Evolutionary conservation across 2,113 vertebrate species (phyloP).

Genomic region (Gadus macrocephalus): DNA sequence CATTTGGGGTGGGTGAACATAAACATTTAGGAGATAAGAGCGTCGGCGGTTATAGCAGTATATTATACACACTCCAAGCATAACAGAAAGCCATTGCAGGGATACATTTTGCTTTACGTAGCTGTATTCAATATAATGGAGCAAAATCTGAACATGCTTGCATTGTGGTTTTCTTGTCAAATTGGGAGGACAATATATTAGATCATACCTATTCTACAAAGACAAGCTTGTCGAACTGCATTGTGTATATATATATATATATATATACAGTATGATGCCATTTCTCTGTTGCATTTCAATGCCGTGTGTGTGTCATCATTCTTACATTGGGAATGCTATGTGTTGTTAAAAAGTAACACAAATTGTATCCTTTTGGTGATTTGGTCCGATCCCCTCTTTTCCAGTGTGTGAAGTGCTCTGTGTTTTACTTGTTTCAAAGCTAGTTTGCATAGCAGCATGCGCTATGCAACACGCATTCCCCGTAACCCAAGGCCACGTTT

Average conservation of each 20-base stretch:
- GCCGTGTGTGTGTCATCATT: constrained; percentile 63
- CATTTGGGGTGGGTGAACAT: constrained; percentile 58
- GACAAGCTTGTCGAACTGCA: constrained; percentile 65
- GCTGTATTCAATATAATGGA: constrained; percentile 65
- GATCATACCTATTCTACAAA: constrained; percentile 53
- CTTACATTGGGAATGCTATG: constrained; percentile 65
- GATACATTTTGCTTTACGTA: constrained; percentile 64
- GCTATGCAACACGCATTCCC: constrained; percentile 67
- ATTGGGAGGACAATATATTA: constrained; percentile 58
- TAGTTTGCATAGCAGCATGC: constrained; percentile 73
- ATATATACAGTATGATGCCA: constrained; percentile 62
- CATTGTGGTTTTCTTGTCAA: constrained; percentile 55
- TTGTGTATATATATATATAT: constrained; percentile 61
- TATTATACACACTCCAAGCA: constrained; percentile 55
- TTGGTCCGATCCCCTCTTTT: constrained; percentile 4
- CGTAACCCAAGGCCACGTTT: constrained; percentile 34
- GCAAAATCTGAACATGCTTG: constrained; percentile 48
- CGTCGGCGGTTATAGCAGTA: constrained; percentile 60
- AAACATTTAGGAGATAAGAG: constrained; percentile 50
- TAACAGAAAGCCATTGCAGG: constrained; percentile 67
- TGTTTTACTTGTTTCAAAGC: constrained; percentile 65
- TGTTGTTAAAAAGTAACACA: constrained; percentile 65
- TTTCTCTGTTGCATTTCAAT: constrained; percentile 72
- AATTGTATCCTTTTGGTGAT: constrained; percentile 46
- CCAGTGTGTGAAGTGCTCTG: constrained; percentile 64